These are phyloP conservation scores for Nothocercus julius DNA, from an alignment of 2,113 vertebrate species.

Conservation along the genomic window DNA sequence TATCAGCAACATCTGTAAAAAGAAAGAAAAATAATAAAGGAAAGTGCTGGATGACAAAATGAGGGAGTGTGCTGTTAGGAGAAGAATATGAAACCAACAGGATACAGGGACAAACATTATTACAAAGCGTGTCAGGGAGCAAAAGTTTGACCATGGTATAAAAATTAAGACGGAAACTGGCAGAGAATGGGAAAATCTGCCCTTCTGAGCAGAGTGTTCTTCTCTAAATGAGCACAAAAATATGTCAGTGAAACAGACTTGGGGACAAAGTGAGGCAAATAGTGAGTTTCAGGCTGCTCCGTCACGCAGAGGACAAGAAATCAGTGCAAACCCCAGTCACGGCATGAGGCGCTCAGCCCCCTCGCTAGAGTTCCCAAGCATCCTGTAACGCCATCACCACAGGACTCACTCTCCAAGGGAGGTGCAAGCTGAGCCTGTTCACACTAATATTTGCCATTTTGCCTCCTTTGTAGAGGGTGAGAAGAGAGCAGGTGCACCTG, in stretches of 20 bases:
- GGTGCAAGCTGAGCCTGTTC: neutral
- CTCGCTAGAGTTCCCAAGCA: neutral
- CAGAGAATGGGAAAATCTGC: neutral
- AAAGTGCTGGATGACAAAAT: neutral
- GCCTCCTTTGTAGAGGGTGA: neutral
- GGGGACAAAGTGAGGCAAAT: neutral
- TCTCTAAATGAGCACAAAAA: neutral
- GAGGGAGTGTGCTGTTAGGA: neutral
- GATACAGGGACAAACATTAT: neutral
- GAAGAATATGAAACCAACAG: neutral
- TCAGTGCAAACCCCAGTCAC: neutral
- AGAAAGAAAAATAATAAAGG: neutral
- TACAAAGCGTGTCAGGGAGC: neutral
- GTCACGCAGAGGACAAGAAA: neutral
- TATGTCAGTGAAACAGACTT: neutral
- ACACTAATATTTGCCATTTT: neutral
- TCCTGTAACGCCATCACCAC: no score
- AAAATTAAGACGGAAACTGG: neutral
- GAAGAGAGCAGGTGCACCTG: neutral
- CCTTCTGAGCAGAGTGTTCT: neutral
- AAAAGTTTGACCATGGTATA: neutral
- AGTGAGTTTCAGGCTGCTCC: neutral
- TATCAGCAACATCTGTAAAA: neutral
- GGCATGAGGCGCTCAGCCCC: fast-evolving
- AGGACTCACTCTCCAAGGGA: neutral